A percentile compares a stretch with the other conserved stretches of the same genome.
These are phyloP conservation scores for Girardinus metallicus DNA, from an alignment of 2,797 vertebrate species.

Conservation along the genomic window DNA sequence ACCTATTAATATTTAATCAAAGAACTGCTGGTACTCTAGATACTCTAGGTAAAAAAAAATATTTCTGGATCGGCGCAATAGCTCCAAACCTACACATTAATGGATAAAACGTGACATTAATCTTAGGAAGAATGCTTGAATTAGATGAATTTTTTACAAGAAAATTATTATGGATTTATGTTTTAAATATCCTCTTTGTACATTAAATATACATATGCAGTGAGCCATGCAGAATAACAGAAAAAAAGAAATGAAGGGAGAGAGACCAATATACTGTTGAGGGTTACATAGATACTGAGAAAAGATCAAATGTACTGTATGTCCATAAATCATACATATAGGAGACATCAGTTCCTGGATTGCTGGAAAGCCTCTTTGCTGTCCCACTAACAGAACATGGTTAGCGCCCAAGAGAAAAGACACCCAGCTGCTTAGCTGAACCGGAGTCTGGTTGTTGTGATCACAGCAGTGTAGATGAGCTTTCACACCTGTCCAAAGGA, in stretches of 20 bases:
- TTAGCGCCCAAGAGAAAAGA: background rate
- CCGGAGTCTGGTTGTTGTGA: background rate
- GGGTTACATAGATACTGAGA: background rate
- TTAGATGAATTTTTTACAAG: background rate
- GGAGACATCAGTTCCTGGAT: background rate
- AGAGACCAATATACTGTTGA: background rate
- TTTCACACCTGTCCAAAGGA: background rate
- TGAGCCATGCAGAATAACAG: background rate
- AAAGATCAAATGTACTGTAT: background rate
- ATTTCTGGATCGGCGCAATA: background rate
- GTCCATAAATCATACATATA: background rate
- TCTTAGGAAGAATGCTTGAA: background rate
- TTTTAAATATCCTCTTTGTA: background rate
- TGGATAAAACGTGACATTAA: background rate
- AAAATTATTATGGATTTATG: background rate
- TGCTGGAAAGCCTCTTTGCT: background rate
- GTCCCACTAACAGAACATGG: background rate
- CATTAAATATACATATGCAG: background rate
- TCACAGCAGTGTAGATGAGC: background rate
- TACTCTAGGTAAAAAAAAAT: background rate
- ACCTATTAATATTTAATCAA: background rate
- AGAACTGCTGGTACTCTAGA: background rate
- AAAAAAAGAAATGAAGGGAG: background rate
- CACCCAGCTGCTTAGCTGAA: background rate
- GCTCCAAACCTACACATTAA: background rate